Base-by-base conservation (phyloP, 2,113 vertebrate species). In the Neogobius melanostomus region DNA sequence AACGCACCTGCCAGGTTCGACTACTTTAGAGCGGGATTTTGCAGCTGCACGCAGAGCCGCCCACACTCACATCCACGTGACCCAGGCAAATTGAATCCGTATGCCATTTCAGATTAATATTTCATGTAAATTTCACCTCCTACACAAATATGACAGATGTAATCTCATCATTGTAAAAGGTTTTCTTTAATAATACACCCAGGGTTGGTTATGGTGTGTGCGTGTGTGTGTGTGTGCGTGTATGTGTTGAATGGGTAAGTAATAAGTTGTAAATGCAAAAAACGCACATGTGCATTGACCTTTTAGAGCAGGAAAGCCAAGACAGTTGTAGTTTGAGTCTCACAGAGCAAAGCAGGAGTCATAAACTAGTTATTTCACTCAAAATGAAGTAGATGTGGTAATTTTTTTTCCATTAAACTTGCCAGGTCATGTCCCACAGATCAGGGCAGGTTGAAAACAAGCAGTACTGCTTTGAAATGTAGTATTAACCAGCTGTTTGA, bases 41-140 rank as follows among this genome's bases (percentile, higher is more conserved):
- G 77, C 64, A 75, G 76, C 72, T 71, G 61, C 11, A 12, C 71
- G 9, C 50, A 75, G 59, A 52, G 50, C 82, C 74, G 36, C 87
- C 87, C 80, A 85, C 84, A 62, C 77, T 68, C 47, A 21, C 75
- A 76, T 75, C 68, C 53, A 76, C 57, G 81, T 87, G 85, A 85
- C 84, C 81, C 76, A 51, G 80, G 74, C 72, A 81, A 79, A 82
- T 77, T 69, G 72, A 85, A 83, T 82, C 73, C 59, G 21, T 62
- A 54, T 63, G 74, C 78, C 80, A 85, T 82, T 84, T 87, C 68
- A 74, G 67, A 79, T 76, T 45, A 67, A 85, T 81, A 83, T 53
- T 74, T 80, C 71, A 80, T 84, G 79, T 77, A 82, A 83, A 83
- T 79, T 79, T 69, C 64, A 15, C 72, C 81, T 74, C 82, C 87